Evolutionary conservation across 1,140 invertebrate species (phyloP).

Genomic region (Drosophila serrata): DNA sequence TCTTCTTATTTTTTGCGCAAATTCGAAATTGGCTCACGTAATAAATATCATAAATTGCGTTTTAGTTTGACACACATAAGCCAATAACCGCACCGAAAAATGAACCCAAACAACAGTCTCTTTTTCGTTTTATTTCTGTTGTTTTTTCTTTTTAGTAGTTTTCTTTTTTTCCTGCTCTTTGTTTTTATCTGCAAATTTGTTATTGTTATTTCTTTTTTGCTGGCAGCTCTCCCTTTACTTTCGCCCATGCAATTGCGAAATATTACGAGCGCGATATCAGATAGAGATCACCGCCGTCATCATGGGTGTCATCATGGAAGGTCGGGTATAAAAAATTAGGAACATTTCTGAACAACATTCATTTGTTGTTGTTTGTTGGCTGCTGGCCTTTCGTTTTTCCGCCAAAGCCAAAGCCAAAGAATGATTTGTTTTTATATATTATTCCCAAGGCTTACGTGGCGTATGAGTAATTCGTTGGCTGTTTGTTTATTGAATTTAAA

Average conservation of each 20-base stretch:
- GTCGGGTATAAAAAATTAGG: conserved; percentile 40
- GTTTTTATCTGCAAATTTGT: conserved; percentile 65
- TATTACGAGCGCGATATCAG: conserved; percentile 20
- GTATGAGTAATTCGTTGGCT: conserved; percentile 70
- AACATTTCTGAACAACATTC: conserved; percentile 13
- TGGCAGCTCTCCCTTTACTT: conserved; percentile 18
- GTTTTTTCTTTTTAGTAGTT: conserved; percentile 33
- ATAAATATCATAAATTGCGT: conserved; percentile 82
- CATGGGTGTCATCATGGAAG: conserved; percentile 43
- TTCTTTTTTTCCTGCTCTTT: conserved; percentile 36
- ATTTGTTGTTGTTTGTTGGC: not conserved
- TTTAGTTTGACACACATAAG: conserved; percentile 80
- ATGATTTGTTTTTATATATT: conserved; percentile 45
- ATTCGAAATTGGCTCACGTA: conserved; percentile 74
- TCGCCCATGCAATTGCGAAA: conserved; percentile 18
- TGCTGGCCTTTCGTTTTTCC: conserved; percentile 9
- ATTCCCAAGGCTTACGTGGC: conserved; percentile 49
- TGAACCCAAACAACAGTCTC: conserved; percentile 26
- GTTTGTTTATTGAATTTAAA: conserved; percentile 62
- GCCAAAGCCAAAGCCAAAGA: conserved; percentile 29
- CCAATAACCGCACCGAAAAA: conserved; percentile 22
- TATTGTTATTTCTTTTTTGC: conserved; percentile 2
- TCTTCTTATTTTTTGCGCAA: conserved; percentile 33
- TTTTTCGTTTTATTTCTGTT: conserved; percentile 28
- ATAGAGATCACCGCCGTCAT: conserved; percentile 43